Base-by-base conservation (phyloP, 2,113 vertebrate genomes). In the Paramisgurnus dabryanus region DNA sequence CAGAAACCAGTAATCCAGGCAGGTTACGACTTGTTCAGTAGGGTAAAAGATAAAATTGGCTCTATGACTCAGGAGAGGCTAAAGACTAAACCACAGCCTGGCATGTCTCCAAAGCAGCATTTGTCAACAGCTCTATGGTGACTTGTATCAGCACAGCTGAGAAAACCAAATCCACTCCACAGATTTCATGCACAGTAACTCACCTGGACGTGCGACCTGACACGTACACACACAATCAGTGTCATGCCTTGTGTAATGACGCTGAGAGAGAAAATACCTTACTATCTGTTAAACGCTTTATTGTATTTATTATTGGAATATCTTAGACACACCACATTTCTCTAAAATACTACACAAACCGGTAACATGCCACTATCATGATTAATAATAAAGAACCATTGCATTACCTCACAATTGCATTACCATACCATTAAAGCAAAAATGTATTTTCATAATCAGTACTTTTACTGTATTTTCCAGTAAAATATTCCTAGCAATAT, bases 31-130 rank as follows among this genome's bases (percentile, higher is more conserved):
- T 89, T 84, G 90, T 87, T 87, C 82, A 83, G 87, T 83, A 79
- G 81, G 80, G 61, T n/a, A 47, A 70, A 82, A 84, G 87, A 90
- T 88, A 90, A 90, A 90, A 89, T 85, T 58, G 85, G 77, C 82
- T 85, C 77, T 75, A 15, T 83, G 88, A 90, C 90, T 90, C 73
- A 86, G 82, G 87, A 88, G 86, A 88, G 86, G 89, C 87, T 85
- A 86, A 86, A 90, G 86, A 86, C 79, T 87, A 76, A 55, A 87
- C 89, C 87, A 55, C 81, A 86, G 83, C 57, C 83, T 89, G 85
- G 85, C 85, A 81, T 81, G 67, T 58, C 58, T 90, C 89, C 87
- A 89, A 77, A 6, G 69, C 83, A 45, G 75, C 71, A 87, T 88
- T 89, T 89, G 80, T 83, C 86, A 83, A 80, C 58, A 53, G 60